phyloP scores from a whole-genome alignment of 2,888 invertebrate genomes.

The Cantharis rufa region DNA sequence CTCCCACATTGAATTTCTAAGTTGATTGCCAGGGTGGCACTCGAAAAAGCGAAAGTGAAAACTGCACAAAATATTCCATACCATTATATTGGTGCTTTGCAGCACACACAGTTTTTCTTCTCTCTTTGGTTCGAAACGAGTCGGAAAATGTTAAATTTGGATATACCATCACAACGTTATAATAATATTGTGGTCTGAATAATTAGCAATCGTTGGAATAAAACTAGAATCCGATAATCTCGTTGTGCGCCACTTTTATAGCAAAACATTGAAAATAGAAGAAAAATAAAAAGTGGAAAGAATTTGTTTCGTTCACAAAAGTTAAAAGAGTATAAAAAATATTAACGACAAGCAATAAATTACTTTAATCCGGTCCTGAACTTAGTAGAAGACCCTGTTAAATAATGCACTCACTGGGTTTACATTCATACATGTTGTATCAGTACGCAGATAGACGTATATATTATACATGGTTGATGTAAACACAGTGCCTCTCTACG shows the following conservation, averaged over 20 bases:
- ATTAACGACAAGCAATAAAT: slow-evolving; percentile 47
- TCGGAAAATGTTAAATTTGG: background rate
- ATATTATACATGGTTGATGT: slow-evolving; percentile 52
- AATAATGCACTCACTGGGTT: slow-evolving; percentile 50
- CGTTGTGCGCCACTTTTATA: background rate
- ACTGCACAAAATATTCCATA: background rate
- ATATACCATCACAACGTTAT: background rate
- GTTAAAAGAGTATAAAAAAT: slow-evolving; percentile 37
- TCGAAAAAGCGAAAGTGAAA: slow-evolving; percentile 11
- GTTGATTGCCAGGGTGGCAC: slow-evolving; percentile 25
- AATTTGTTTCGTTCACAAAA: background rate
- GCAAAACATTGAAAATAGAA: background rate
- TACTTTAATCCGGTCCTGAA: slow-evolving; percentile 38
- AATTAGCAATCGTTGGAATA: background rate
- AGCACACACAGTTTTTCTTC: background rate
- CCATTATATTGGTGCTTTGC: background rate
- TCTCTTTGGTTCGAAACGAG: background rate
- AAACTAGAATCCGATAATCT: background rate
- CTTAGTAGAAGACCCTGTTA: slow-evolving; percentile 39
- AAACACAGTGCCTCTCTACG: slow-evolving; percentile 43
- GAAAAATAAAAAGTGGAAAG: background rate
- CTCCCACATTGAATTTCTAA: slow-evolving; percentile 32
- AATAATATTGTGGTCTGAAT: background rate
- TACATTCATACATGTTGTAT: slow-evolving; percentile 53
- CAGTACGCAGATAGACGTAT: slow-evolving; percentile 53